These are phyloP conservation scores for Odontamblyopus lacepedii DNA, from an alignment of 2,797 vertebrate genomes.

Conservation along the genomic window DNA sequence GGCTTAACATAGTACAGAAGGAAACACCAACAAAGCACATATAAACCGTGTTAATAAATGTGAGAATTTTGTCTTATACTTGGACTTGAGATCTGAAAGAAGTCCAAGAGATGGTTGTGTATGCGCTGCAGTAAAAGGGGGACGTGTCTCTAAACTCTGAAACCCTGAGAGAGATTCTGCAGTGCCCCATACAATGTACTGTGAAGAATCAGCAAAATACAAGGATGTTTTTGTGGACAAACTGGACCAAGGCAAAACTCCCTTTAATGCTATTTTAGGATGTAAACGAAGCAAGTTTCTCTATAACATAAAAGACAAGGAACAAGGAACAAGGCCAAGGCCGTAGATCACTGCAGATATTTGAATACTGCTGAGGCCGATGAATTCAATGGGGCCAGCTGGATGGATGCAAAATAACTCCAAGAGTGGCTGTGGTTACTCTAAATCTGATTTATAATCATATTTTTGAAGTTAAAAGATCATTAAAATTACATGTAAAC, in stretches of 20 bases:
- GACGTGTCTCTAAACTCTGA: constrained; percentile 40
- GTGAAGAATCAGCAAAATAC: constrained; percentile 18
- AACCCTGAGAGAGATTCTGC: constrained; percentile 50
- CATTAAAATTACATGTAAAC: no score
- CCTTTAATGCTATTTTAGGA: background rate
- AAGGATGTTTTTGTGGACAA: constrained; percentile 6
- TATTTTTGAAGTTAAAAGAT: no score
- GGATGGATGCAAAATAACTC: constrained; percentile 30
- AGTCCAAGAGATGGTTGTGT: constrained; percentile 14
- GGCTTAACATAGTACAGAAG: background rate
- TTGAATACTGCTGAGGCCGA: constrained; percentile 53
- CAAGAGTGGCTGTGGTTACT: no score
- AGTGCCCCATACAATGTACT: constrained; percentile 35
- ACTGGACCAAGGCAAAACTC: background rate
- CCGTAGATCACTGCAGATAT: constrained; percentile 44
- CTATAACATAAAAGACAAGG: constrained; percentile 14
- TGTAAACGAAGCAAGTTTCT: constrained; percentile 18
- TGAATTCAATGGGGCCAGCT: constrained; percentile 24
- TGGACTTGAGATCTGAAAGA: background rate
- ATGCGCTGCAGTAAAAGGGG: constrained; percentile 50
- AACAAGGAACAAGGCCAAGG: constrained; percentile 16
- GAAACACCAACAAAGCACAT: background rate
- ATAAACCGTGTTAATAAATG: background rate
- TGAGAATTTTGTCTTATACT: background rate
- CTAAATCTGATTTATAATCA: no score